Percentiles rank a stretch among this genome's conserved stretches.
phyloP scores from a whole-genome alignment of 2,888 invertebrate species.

The Tortricodes alternella region DNA sequence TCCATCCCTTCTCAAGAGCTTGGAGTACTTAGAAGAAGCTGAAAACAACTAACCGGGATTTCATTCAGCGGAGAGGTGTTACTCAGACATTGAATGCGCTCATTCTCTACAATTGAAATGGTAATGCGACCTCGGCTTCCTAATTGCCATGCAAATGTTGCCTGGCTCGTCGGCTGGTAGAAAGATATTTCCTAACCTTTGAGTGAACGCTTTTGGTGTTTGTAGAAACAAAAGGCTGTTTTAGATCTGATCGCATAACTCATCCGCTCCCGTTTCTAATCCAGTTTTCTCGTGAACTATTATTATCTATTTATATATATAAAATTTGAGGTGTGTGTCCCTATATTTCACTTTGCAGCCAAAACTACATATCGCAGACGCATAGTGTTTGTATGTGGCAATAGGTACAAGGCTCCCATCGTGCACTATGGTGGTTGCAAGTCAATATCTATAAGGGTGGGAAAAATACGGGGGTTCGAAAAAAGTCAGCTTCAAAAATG shows the following conservation, averaged over 20 bases:
- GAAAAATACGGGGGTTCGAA: too few relatives aligned
- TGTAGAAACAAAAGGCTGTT: background rate
- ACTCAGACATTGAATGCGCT: constrained; percentile 45
- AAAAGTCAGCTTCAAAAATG: too few relatives aligned
- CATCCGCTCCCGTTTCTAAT: background rate
- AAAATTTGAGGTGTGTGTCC: too few relatives aligned
- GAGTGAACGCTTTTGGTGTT: constrained; percentile 1
- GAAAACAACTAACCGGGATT: constrained; percentile 53
- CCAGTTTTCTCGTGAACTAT: background rate
- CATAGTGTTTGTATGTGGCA: too few relatives aligned
- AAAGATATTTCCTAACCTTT: constrained; percentile 9
- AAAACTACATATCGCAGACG: too few relatives aligned
- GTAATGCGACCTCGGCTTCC: constrained; percentile 61
- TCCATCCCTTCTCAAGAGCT: constrained; percentile 46
- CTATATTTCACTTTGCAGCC: too few relatives aligned
- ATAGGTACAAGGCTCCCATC: too few relatives aligned
- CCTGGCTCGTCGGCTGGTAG: constrained; percentile 37
- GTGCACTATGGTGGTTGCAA: too few relatives aligned
- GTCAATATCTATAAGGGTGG: too few relatives aligned
- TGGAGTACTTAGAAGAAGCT: constrained; percentile 39
- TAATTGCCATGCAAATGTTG: constrained; percentile 73
- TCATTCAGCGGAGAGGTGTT: constrained; percentile 51
- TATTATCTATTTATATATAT: constrained; percentile 7
- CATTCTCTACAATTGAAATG: constrained; percentile 73
- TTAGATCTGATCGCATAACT: background rate